phyloP scores from a whole-genome alignment of 2,797 vertebrate genomes.

The Hemibagrus guttatus region DNA sequence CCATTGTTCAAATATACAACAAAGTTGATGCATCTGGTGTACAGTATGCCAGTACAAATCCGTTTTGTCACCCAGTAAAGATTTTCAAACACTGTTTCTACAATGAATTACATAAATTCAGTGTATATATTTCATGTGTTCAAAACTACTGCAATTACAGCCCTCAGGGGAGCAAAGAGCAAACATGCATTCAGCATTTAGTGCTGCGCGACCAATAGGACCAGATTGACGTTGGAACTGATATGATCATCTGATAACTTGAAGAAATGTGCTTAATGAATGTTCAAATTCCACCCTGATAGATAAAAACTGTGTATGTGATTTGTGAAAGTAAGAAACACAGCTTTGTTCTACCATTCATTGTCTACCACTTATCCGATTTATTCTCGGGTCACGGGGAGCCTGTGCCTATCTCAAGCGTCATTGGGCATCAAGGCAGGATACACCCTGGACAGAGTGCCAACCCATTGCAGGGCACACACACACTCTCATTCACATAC shows the following conservation, averaged over 20 bases:
- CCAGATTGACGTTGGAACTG: not conserved
- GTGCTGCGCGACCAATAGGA: not conserved
- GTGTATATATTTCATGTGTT: not conserved
- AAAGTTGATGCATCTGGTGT: not conserved
- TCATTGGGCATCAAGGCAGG: too few species aligned
- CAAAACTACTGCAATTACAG: not conserved
- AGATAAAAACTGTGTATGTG: not conserved
- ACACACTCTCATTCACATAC: too few species aligned
- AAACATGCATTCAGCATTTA: not conserved
- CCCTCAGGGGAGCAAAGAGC: not conserved
- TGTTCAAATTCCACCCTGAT: not conserved
- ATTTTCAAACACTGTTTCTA: not conserved
- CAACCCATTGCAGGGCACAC: too few species aligned
- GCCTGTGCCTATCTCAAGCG: too few species aligned
- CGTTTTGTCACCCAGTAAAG: not conserved
- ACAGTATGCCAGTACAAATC: not conserved
- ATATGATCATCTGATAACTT: not conserved
- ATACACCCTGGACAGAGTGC: too few species aligned
- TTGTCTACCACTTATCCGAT: too few species aligned
- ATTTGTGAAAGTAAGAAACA: not conserved
- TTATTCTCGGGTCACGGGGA: too few species aligned
- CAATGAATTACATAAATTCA: not conserved
- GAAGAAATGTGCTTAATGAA: not conserved
- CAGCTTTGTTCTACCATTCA: not conserved
- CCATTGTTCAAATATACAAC: not conserved